A percentile compares a stretch with the other conserved stretches of the same genome.
These are phyloP conservation scores for Phylloscopus whistleri DNA, from an alignment of 2,113 vertebrate species.

Conservation along the genomic window DNA sequence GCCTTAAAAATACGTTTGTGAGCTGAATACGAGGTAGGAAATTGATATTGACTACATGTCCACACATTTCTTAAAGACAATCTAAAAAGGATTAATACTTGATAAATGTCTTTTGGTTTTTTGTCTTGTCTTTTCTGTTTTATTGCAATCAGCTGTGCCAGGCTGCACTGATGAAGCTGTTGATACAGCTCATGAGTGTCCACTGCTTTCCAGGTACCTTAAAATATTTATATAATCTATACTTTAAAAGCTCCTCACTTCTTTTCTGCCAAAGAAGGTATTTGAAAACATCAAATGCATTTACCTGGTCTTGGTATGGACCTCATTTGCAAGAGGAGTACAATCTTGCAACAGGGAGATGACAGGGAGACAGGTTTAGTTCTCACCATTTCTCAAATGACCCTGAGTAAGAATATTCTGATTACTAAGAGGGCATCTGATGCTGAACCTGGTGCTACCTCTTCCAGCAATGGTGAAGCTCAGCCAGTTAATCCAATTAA, in stretches of 20 bases:
- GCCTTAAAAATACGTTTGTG: neutral
- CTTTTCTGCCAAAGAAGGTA: neutral
- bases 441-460: neutral
- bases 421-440: neutral
- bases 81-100: neutral
- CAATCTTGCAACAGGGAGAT: neutral
- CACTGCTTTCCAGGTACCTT: neutral
- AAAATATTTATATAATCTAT: neutral
- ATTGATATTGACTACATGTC: neutral
- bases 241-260: neutral
- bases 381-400: neutral
- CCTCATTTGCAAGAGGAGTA: neutral
- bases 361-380: neutral
- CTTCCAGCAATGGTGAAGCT: neutral
- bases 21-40: neutral
- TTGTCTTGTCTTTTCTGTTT: neutral
- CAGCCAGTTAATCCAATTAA: neutral
- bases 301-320: neutral
- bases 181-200: neutral
- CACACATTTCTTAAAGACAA: neutral
- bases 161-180: neutral
- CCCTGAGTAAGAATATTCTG: neutral
- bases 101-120: neutral
- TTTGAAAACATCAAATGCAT: neutral
- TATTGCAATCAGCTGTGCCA: neutral